Percentiles rank a stretch among this genome's conserved stretches.
phyloP scores from a whole-genome alignment of 1,140 invertebrate genomes.

The Drosophila biarmipes region DNA sequence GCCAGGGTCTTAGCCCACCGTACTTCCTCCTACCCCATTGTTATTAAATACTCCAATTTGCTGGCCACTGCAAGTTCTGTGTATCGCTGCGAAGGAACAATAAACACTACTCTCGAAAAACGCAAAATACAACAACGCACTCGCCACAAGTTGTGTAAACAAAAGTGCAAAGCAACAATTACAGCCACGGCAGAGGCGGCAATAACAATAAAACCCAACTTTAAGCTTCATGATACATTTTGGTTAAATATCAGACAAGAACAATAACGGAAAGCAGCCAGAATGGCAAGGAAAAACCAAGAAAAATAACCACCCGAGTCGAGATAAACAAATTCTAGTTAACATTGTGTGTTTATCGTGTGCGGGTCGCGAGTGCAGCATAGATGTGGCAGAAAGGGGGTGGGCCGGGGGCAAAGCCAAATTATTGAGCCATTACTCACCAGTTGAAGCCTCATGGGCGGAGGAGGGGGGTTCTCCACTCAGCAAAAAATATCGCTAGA shows the following conservation, averaged over 20 bases:
- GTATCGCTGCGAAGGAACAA: constrained; percentile 72
- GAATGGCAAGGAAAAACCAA: constrained; percentile 4
- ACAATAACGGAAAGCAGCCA: constrained; percentile 33
- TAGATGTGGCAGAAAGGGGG: constrained; percentile 2
- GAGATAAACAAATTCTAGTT: constrained; percentile 81
- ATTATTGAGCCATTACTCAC: constrained; percentile 81
- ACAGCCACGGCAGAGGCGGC: constrained; percentile 27
- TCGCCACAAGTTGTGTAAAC: constrained; percentile 71
- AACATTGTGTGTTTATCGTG: constrained; percentile 74
- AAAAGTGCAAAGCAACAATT: constrained; percentile 59
- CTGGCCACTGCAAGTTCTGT: constrained; percentile 59
- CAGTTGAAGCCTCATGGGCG: constrained; percentile 37
- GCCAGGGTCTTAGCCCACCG: not conserved
- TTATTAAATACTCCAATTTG: constrained; percentile 63
- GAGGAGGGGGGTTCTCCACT: constrained; percentile 19
- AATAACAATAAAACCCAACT: constrained; percentile 58
- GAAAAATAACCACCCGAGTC: constrained; percentile 50
- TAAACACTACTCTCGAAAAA: constrained; percentile 69
- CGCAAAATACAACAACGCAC: constrained; percentile 40
- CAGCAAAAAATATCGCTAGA: constrained; percentile 18
- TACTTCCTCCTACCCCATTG: constrained; percentile 23
- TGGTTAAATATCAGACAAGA: constrained; percentile 72
- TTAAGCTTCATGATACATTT: constrained; percentile 78
- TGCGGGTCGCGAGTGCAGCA: constrained; percentile 29
- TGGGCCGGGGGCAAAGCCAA: constrained; percentile 45